Evolutionary conservation across 2,797 vertebrate genomes (phyloP).

Genomic region (Paguma larvata): DNA sequence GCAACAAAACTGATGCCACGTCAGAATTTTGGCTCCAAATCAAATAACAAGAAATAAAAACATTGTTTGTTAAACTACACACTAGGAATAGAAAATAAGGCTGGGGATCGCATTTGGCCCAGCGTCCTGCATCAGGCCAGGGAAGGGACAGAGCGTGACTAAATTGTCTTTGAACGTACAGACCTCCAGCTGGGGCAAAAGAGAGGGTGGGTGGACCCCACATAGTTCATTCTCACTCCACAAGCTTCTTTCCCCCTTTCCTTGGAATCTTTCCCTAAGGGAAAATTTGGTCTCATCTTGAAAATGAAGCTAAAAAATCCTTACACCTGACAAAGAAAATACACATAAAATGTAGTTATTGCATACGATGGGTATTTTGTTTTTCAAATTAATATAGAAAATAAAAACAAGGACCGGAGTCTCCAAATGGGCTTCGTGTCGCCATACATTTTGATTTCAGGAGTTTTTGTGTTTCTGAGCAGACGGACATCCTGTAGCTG

Average conservation of each 20-base stretch:
- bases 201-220: conserved; percentile 79
- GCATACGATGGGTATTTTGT: neutral
- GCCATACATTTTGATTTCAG: neutral
- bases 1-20: conserved; percentile 88
- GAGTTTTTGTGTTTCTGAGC: neutral
- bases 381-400: neutral
- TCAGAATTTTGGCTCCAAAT: conserved; percentile 90
- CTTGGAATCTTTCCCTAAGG: conserved; percentile 74
- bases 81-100: conserved; percentile 86
- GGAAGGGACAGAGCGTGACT: conserved; percentile 80
- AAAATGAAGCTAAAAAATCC: conserved; percentile 72
- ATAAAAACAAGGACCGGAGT: neutral
- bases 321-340: conserved; percentile 54
- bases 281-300: conserved; percentile 76
- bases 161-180: conserved; percentile 75
- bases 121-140: conserved; percentile 77
- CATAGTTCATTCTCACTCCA: conserved; percentile 76
- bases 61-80: conserved; percentile 87
- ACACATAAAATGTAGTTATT: neutral
- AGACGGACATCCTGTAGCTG: neutral
- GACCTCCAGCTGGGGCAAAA: conserved; percentile 80
- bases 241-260: conserved; percentile 65
- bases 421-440: neutral
- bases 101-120: conserved; percentile 86
- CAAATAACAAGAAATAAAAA: conserved; percentile 89